Evolutionary conservation across 2,888 invertebrate genomes (phyloP).

Genomic region (Ommatoiulus sabulosus): DNA sequence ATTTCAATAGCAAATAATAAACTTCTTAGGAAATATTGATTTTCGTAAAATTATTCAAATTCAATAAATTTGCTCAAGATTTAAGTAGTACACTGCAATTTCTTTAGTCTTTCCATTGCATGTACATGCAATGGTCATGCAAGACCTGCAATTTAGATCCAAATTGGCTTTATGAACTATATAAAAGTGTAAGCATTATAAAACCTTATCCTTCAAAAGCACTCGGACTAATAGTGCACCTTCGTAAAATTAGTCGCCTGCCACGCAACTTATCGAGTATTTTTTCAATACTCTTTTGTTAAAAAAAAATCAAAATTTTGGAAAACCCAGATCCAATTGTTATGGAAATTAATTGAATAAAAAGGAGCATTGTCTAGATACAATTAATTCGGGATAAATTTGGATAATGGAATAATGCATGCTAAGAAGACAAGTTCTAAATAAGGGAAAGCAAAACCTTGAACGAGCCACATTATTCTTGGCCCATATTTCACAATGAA

Average conservation of each 20-base stretch:
- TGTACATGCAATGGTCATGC: no score
- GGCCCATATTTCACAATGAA: conserved; percentile 41
- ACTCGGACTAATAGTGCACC: neutral
- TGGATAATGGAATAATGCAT: neutral
- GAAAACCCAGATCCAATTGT: neutral
- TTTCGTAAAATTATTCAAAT: no score
- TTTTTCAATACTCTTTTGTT: neutral
- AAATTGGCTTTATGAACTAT: no score
- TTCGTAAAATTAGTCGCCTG: neutral
- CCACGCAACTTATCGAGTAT: neutral
- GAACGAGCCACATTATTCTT: neutral
- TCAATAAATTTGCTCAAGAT: no score
- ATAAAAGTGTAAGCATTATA: neutral
- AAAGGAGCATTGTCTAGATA: neutral
- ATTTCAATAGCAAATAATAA: no score
- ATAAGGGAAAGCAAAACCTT: neutral
- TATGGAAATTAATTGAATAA: neutral
- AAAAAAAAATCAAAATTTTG: neutral
- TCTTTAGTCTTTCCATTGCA: no score
- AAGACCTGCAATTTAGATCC: no score
- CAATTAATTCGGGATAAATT: neutral
- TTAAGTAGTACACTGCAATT: no score
- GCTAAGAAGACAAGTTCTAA: neutral
- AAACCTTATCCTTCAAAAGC: neutral
- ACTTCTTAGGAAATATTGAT: no score